Evolutionary conservation across 2,797 vertebrate genomes (phyloP).

Genomic region (Sebastes taczanowskii): DNA sequence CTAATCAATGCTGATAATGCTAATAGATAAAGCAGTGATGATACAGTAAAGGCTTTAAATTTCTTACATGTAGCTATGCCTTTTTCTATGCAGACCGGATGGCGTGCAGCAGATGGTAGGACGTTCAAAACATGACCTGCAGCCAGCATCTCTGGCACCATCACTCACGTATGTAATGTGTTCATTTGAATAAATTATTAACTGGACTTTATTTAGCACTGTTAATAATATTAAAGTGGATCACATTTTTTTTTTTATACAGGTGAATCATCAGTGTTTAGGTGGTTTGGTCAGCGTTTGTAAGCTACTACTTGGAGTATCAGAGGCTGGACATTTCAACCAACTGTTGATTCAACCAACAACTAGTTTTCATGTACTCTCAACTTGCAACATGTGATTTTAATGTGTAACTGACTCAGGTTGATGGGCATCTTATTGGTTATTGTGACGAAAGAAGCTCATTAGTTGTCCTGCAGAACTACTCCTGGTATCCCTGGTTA

Average conservation of each 20-base stretch:
- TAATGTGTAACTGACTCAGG: not conserved
- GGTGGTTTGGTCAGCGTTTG: not conserved
- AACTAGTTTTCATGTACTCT: not conserved
- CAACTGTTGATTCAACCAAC: too few relatives aligned
- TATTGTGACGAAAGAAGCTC: not conserved
- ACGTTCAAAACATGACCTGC: not conserved
- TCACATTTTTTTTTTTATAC: not conserved
- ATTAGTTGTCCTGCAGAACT: not conserved
- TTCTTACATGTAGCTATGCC: not conserved
- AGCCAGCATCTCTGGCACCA: not conserved
- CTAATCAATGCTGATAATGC: too few relatives aligned
- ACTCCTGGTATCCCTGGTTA: not conserved
- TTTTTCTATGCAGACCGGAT: not conserved
- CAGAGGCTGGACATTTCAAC: not conserved
- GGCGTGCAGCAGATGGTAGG: not conserved
- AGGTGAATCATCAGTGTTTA: not conserved
- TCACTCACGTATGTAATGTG: not conserved
- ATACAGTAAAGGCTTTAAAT: too few relatives aligned
- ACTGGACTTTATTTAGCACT: not conserved
- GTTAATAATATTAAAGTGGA: not conserved
- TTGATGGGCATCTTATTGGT: not conserved
- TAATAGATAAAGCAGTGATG: too few relatives aligned
- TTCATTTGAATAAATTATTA: not conserved
- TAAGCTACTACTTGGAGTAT: too few relatives aligned
- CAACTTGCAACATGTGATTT: not conserved